A percentile compares a stretch with the other conserved stretches of the same genome.
These are phyloP conservation scores for Arvicanthis niloticus DNA, from an alignment of 2,113 vertebrate genomes.

Conservation along the genomic window DNA sequence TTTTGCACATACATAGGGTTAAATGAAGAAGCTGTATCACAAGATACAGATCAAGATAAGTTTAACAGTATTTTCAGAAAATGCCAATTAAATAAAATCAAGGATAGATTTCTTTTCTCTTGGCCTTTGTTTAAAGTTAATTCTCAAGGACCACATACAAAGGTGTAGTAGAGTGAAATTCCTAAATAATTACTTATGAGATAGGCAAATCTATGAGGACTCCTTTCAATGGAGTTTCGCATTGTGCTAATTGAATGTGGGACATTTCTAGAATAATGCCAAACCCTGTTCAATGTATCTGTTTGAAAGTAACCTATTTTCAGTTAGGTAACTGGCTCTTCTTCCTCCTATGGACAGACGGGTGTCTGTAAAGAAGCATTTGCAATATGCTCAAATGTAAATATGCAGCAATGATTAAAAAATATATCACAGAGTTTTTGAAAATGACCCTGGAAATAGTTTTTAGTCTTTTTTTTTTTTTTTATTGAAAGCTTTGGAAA, in stretches of 20 bases:
- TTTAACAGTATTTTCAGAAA: slow-evolving; percentile 61
- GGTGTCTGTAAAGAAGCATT: background rate
- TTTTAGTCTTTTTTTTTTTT: background rate
- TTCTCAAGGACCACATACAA: background rate
- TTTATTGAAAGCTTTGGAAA: background rate
- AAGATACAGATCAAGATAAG: background rate
- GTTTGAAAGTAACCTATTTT: slow-evolving; percentile 18
- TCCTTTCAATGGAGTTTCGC: background rate
- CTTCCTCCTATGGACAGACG: background rate
- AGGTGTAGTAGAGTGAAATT: slow-evolving; percentile 18
- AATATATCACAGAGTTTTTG: background rate
- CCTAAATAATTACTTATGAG: background rate
- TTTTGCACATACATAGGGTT: background rate
- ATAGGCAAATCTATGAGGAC: background rate
- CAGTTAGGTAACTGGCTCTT: background rate
- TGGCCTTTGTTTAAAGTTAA: background rate
- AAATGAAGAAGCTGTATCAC: slow-evolving; percentile 12
- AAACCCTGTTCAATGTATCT: background rate
- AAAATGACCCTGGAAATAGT: background rate
- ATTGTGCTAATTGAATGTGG: slow-evolving; percentile 17
- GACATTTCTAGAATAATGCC: slow-evolving; percentile 5
- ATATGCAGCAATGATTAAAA: background rate
- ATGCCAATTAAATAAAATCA: background rate
- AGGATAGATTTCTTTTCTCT: background rate
- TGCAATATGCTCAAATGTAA: slow-evolving; percentile 21